Evolutionary conservation across 2,113 vertebrate genomes (phyloP).

Genomic region (Thamnophis sirtalis): DNA sequence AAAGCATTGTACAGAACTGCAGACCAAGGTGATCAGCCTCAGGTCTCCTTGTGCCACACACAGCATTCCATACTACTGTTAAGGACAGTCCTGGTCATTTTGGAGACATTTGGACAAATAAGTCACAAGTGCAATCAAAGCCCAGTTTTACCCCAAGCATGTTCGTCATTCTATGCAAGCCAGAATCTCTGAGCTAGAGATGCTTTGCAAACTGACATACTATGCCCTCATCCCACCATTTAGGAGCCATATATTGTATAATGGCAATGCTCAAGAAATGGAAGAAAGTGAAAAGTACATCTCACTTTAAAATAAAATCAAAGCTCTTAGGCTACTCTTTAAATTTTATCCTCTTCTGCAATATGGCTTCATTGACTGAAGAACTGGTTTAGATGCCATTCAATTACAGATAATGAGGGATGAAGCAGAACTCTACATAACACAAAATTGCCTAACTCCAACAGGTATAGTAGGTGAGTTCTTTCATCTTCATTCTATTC

Average conservation of each 20-base stretch:
- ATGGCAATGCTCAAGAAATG: background rate
- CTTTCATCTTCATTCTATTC: background rate
- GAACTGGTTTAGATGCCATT: background rate
- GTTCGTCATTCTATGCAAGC: background rate
- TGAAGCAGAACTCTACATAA: background rate
- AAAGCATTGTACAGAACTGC: background rate
- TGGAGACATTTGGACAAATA: background rate
- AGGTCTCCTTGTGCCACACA: background rate
- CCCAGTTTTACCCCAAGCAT: background rate
- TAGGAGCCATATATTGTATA: background rate
- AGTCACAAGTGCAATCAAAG: background rate
- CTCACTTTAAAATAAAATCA: conserved; percentile 14
- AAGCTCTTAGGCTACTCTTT: background rate
- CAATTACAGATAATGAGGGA: background rate
- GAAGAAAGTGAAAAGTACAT: conserved; percentile 26
- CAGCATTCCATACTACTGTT: background rate
- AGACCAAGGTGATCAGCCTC: background rate
- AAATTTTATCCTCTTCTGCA: conserved; percentile 30
- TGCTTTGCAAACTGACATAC: background rate
- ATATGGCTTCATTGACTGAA: background rate
- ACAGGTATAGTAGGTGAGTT: background rate
- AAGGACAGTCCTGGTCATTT: background rate
- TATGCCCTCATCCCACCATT: background rate
- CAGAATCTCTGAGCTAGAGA: background rate
- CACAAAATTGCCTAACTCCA: background rate